phyloP scores from a whole-genome alignment of 1,140 invertebrate genomes.

The Dendroctonus ponderosae region DNA sequence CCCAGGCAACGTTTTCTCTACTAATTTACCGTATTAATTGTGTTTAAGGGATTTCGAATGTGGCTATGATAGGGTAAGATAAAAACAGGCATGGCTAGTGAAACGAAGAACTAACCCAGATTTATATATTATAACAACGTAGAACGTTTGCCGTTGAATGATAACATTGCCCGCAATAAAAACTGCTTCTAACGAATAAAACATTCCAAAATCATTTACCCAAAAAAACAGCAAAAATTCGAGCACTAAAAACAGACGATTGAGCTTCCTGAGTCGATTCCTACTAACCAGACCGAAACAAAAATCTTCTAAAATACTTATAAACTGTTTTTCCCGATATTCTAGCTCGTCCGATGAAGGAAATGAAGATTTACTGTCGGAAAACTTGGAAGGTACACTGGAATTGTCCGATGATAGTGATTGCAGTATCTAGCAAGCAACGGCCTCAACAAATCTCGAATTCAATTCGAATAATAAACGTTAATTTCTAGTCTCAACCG shows the following conservation, averaged over 20 bases:
- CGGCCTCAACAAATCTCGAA: slow-evolving; percentile 22
- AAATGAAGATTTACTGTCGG: slow-evolving; percentile 60
- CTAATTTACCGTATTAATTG: slow-evolving; percentile 42
- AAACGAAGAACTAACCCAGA: not conserved
- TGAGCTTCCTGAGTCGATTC: not conserved
- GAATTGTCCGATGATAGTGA: slow-evolving; percentile 63
- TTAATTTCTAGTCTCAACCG: slow-evolving; percentile 18
- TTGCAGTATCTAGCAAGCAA: slow-evolving; percentile 51
- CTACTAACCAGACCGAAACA: not conserved
- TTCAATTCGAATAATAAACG: slow-evolving; percentile 15
- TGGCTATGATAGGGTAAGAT: slow-evolving; percentile 52
- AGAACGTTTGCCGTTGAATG: not conserved
- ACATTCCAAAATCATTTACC: no score
- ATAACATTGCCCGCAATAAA: not conserved
- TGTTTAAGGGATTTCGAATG: slow-evolving; percentile 51
- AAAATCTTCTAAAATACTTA: not conserved
- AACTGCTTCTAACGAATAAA: not conserved
- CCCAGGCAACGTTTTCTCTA: slow-evolving; percentile 4
- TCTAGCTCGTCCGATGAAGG: slow-evolving; percentile 65
- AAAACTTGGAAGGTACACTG: slow-evolving; percentile 62
- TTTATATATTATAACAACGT: not conserved
- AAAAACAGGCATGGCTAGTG: slow-evolving; percentile 7
- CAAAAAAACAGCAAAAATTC: not conserved
- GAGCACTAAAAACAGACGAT: not conserved
- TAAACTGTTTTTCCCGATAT: slow-evolving; percentile 13